These are phyloP conservation scores for Tiaroga cobitis DNA, from an alignment of 2,797 vertebrate species.

Conservation along the genomic window DNA sequence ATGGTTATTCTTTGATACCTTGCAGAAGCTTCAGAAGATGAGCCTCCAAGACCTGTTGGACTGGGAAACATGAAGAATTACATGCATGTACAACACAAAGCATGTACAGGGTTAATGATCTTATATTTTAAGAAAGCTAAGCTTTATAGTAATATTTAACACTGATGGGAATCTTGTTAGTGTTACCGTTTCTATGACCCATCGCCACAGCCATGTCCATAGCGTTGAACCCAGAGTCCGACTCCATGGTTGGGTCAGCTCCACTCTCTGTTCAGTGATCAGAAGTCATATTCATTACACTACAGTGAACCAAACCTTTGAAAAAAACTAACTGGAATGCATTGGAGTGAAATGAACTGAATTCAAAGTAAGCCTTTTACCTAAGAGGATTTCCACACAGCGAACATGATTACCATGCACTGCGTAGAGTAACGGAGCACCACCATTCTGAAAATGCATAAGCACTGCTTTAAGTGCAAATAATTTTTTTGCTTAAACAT, in stretches of 20 bases:
- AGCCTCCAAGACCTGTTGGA: slow-evolving; percentile 98
- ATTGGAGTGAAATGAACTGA: not conserved
- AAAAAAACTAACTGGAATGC: not conserved
- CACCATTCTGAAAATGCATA: slow-evolving; percentile 88
- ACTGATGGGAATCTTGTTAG: not conserved
- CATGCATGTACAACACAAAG: not conserved
- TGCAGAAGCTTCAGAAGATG: slow-evolving; percentile 94
- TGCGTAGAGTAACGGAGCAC: slow-evolving; percentile 95
- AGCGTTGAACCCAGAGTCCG: slow-evolving; percentile 95
- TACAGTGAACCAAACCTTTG: not conserved
- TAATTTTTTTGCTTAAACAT: not conserved
- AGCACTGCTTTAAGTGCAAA: not conserved
- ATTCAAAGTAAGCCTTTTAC: slow-evolving; percentile 71
- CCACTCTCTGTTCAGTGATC: slow-evolving; percentile 84
- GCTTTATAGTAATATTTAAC: not conserved
- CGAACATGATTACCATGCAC: slow-evolving; percentile 98
- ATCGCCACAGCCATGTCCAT: slow-evolving; percentile 98
- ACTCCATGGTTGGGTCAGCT: slow-evolving; percentile 95
- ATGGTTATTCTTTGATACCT: slow-evolving; percentile 89
- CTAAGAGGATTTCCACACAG: slow-evolving; percentile 95
- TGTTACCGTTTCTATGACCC: slow-evolving; percentile 92
- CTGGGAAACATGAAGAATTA: slow-evolving; percentile 68
- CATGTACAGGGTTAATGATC: not conserved
- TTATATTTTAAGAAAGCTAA: not conserved
- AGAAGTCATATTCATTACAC: not conserved